These are phyloP conservation scores for Epistrophella euchroma DNA, from an alignment of 2,888 invertebrate species.

Conservation along the genomic window DNA sequence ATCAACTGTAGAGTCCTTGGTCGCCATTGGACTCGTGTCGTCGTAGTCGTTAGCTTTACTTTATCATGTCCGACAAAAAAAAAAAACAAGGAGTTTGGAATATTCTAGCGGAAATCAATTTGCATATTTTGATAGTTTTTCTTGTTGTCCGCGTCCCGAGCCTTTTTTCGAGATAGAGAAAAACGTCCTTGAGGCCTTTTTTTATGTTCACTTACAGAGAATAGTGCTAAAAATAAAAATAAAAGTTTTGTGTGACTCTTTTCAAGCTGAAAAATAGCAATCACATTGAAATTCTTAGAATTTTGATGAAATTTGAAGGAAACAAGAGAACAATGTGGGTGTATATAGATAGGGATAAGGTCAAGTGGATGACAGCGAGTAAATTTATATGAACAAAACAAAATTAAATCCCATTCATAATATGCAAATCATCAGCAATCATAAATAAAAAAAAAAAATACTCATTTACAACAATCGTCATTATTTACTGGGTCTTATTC, in stretches of 20 bases:
- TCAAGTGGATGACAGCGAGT: slow-evolving; percentile 42
- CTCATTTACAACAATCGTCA: background rate
- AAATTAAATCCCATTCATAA: slow-evolving; percentile 55
- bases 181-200: slow-evolving; percentile 35
- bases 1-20: slow-evolving; percentile 49
- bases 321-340: background rate
- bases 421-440: slow-evolving; percentile 64
- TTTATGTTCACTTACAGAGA: slow-evolving; percentile 8
- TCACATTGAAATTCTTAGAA: slow-evolving; percentile 41
- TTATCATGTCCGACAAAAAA: slow-evolving; percentile 10
- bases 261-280: slow-evolving; percentile 34
- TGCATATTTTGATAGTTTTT: slow-evolving; percentile 75
- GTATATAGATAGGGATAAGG: slow-evolving; percentile 20
- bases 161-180: background rate
- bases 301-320: slow-evolving; percentile 1
- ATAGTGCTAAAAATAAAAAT: background rate
- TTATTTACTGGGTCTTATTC: slow-evolving; percentile 19
- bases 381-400: slow-evolving; percentile 31
- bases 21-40: slow-evolving; percentile 38
- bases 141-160: slow-evolving; percentile 22
- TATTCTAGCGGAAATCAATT: slow-evolving; percentile 71
- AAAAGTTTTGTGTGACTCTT: background rate
- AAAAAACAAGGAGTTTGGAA: slow-evolving; percentile 32
- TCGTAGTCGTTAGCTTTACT: slow-evolving; percentile 14
- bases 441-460: slow-evolving; percentile 55